These are phyloP conservation scores for Sinohyriopsis cumingii DNA, from an alignment of 2,888 invertebrate species.

Conservation along the genomic window DNA sequence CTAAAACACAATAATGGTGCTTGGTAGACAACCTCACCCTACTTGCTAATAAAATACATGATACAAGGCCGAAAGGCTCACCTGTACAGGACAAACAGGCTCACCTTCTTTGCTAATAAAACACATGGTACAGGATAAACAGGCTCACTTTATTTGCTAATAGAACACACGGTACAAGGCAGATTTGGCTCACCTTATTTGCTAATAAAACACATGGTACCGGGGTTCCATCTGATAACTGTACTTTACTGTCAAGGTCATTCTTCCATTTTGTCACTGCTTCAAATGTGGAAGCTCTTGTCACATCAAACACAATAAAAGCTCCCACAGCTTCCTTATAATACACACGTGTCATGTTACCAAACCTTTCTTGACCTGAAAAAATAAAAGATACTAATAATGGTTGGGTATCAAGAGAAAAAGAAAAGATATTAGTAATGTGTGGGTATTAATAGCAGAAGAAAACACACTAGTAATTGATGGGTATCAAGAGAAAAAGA, in stretches of 20 bases:
- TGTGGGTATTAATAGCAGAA: too few species aligned
- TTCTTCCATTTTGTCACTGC: conserved; percentile 78
- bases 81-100: too few species aligned
- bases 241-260: conserved; percentile 77
- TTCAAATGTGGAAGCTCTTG: conserved; percentile 76
- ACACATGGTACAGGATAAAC: conserved; percentile 77
- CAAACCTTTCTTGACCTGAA: conserved; percentile 77
- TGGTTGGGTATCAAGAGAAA: neutral
- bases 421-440: too few species aligned
- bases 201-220: conserved; percentile 77
- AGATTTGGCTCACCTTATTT: conserved; percentile 73
- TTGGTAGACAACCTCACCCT: conserved; percentile 72
- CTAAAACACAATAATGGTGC: conserved; percentile 76
- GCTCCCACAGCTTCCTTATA: conserved; percentile 76
- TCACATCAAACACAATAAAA: conserved; percentile 76
- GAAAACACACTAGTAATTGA: neutral
- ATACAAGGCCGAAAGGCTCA: conserved; percentile 64
- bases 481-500: neutral
- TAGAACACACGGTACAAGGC: conserved; percentile 75
- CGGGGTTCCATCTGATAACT: conserved; percentile 74
- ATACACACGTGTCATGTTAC: conserved; percentile 78
- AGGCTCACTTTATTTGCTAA: conserved; percentile 77
- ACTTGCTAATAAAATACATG: conserved; percentile 77
- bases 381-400: conserved; percentile 6
- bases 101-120: conserved; percentile 77